These are phyloP conservation scores for Apoda limacodes DNA, from an alignment of 2,888 invertebrate species.

Conservation along the genomic window DNA sequence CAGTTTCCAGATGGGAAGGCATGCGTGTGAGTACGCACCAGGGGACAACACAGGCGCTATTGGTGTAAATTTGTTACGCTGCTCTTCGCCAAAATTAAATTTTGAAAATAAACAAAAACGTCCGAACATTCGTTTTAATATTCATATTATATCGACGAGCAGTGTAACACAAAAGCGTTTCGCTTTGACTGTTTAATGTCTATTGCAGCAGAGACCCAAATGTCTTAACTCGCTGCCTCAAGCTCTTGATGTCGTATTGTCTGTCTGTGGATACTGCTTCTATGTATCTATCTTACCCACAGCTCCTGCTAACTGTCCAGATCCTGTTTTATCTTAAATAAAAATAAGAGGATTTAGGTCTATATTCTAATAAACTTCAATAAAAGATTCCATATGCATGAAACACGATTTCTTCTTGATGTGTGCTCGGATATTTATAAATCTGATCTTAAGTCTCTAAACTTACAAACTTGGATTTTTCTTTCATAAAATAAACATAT, in stretches of 20 bases:
- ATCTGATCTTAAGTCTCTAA: too few relatives aligned
- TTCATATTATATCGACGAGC: conserved; percentile 25
- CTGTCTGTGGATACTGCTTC: conserved; percentile 60
- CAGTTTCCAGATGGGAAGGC: conserved; percentile 95
- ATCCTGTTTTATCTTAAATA: too few relatives aligned
- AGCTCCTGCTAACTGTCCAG: conserved; percentile 36
- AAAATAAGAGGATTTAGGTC: too few relatives aligned
- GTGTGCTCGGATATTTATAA: too few relatives aligned
- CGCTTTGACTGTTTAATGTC: conserved; percentile 66
- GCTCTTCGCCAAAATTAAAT: conserved; percentile 34
- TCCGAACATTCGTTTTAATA: neutral
- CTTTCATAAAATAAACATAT: too few relatives aligned
- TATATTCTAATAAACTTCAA: too few relatives aligned
- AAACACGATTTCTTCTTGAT: too few relatives aligned
- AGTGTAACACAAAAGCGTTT: conserved; percentile 47
- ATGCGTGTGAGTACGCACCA: conserved; percentile 89
- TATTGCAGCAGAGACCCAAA: conserved; percentile 47
- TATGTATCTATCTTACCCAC: conserved; percentile 45
- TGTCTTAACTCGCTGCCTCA: conserved; percentile 48
- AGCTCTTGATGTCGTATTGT: conserved; percentile 63
- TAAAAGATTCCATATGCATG: too few relatives aligned
- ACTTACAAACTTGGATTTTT: too few relatives aligned
- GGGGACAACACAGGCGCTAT: conserved; percentile 31
- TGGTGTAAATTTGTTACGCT: conserved; percentile 41
- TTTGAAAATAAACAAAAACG: neutral